Evolutionary conservation across 2,888 invertebrate genomes (phyloP).

Genomic region (Anagyrus pseudococci): DNA sequence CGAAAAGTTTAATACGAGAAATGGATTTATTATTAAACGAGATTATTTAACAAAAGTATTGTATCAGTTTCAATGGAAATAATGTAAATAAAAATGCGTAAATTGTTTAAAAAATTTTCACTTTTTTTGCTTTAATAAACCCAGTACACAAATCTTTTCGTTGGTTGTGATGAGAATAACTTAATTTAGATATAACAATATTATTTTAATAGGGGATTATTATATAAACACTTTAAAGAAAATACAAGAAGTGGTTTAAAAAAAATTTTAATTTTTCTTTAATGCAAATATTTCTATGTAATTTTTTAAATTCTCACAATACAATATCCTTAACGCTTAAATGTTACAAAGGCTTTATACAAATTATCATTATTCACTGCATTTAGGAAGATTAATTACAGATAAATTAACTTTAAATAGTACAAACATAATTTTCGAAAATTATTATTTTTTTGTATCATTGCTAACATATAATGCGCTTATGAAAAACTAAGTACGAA

Average conservation of each 20-base stretch:
- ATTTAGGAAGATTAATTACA: constrained; percentile 23
- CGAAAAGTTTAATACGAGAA: constrained; percentile 15
- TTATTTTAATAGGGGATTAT: no score
- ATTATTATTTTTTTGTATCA: no score
- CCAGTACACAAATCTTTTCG: no score
- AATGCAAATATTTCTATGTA: constrained; percentile 33
- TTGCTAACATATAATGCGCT: no score
- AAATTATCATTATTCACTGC: constrained; percentile 38
- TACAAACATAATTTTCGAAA: no score
- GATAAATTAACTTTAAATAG: constrained; percentile 25
- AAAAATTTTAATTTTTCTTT: constrained; percentile 47
- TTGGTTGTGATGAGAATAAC: no score
- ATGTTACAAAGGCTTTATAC: constrained; percentile 50
- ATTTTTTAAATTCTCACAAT: constrained; percentile 33
- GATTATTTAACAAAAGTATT: no score
- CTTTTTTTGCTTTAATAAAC: not conserved
- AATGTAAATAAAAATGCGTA: constrained; percentile 36
- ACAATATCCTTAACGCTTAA: constrained; percentile 40
- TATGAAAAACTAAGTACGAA: no score
- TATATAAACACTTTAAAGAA: not conserved
- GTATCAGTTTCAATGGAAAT: constrained; percentile 34
- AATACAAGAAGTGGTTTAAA: constrained; percentile 35
- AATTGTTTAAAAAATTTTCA: constrained; percentile 21
- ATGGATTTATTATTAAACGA: constrained; percentile 26
- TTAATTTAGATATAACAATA: no score